A percentile compares a stretch with the other conserved stretches of the same genome.
Conservation (phyloP, 2,797 vertebrate species). For the Buphagus erythrorhynchus region DNA sequence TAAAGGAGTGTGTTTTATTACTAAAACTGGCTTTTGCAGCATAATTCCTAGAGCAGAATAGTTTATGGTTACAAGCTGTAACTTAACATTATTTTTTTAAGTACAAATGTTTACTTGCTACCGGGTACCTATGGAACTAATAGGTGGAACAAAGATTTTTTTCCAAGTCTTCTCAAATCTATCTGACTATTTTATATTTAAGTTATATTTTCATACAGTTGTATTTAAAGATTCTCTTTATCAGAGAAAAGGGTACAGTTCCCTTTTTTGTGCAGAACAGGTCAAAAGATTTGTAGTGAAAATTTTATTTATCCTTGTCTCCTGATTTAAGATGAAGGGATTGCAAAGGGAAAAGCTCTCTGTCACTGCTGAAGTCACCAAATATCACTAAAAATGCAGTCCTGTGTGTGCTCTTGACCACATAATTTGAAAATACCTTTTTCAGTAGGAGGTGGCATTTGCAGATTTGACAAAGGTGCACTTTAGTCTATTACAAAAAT, state of each 20-base stretch:
- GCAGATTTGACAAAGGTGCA: constrained; percentile 33
- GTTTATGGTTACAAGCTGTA: constrained; percentile 76
- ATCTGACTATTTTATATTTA: constrained; percentile 84
- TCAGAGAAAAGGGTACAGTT: constrained; percentile 60
- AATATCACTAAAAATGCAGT: neutral
- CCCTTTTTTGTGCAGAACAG: constrained; percentile 60
- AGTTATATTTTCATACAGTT: constrained; percentile 85
- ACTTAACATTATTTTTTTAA: constrained; percentile 78
- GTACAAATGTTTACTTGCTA: constrained; percentile 77
- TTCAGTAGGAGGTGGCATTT: neutral
- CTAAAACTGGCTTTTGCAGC: constrained; percentile 76
- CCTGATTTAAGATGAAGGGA: neutral
- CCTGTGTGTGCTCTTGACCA: neutral
- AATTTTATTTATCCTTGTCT: constrained; percentile 10
- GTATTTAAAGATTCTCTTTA: constrained; percentile 81
- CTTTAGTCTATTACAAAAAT: constrained; percentile 49
- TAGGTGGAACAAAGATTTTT: constrained; percentile 77
- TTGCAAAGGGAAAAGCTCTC: constrained; percentile 27
- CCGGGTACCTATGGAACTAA: constrained; percentile 72
- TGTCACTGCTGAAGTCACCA: constrained; percentile 20
- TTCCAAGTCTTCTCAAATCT: constrained; percentile 77
- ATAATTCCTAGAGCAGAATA: constrained; percentile 73
- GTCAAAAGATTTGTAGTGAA: constrained; percentile 28
- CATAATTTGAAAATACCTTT: neutral
- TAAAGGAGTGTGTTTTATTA: constrained; percentile 73